Evolutionary conservation across 2,888 invertebrate species (phyloP).

Genomic region (Diogma glabrata): DNA sequence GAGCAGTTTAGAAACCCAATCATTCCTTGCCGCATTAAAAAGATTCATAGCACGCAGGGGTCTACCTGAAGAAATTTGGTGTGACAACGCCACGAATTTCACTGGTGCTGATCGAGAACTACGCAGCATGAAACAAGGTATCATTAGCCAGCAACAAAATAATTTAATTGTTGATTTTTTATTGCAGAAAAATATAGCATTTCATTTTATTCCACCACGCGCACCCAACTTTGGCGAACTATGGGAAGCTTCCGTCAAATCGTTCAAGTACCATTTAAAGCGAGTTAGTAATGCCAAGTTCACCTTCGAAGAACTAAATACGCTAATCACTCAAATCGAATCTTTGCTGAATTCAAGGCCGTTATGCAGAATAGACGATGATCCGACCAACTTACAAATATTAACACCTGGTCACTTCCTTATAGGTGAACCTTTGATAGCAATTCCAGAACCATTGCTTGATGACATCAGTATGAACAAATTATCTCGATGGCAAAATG

Average conservation of each 20-base stretch:
- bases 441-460: too few species aligned
- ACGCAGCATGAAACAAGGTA: neutral
- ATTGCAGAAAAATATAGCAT: too few species aligned
- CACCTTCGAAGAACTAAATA: neutral
- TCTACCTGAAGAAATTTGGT: neutral
- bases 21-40: too few species aligned
- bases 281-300: neutral
- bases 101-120: neutral
- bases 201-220: neutral
- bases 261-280: neutral
- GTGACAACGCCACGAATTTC: too few species aligned
- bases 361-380: too few species aligned
- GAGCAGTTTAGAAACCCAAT: too few species aligned
- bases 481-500: too few species aligned
- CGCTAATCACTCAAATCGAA: neutral
- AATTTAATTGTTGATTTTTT: neutral
- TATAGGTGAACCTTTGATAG: too few species aligned
- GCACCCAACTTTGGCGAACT: neutral
- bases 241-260: neutral
- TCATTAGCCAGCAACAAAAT: neutral
- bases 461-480: too few species aligned
- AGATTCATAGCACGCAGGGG: neutral
- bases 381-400: too few species aligned
- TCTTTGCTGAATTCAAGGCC: too few species aligned
- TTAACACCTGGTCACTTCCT: too few species aligned